Percentiles rank a stretch among this genome's conserved stretches.
phyloP scores from a whole-genome alignment of 2,113 vertebrate species.

The Poecile atricapillus region DNA sequence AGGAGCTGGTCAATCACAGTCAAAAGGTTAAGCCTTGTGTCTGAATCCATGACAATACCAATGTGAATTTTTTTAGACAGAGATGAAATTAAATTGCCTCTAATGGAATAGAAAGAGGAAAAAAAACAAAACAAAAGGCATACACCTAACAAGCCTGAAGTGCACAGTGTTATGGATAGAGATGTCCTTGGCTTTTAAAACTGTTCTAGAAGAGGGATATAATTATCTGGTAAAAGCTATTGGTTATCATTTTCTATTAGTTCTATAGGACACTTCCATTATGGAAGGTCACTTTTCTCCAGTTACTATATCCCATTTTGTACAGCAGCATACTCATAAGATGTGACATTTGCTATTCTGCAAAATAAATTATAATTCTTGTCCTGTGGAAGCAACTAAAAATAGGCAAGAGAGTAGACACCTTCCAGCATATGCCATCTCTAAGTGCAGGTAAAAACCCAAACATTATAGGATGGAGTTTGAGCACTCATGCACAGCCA shows the following conservation, averaged over 20 bases:
- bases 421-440: background rate
- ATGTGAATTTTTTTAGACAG: background rate
- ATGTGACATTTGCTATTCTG: conserved; percentile 37
- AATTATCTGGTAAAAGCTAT: conserved; percentile 50
- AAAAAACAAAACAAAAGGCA: background rate
- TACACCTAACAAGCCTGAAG: background rate
- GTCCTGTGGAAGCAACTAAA: background rate
- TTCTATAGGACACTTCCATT: conserved; percentile 55
- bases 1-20: background rate
- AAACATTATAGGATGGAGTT: background rate
- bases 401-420: background rate
- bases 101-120: background rate
- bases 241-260: conserved; percentile 65
- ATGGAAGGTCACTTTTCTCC: conserved; percentile 63
- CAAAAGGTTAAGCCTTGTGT: background rate
- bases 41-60: background rate
- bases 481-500: background rate
- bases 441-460: background rate
- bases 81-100: background rate
- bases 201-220: conserved; percentile 35
- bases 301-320: background rate
- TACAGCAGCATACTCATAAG: background rate
- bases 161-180: background rate
- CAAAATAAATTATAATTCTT: conserved; percentile 28
- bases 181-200: conserved; percentile 34